Evolutionary conservation across 30 jellyfish, hydroid and myxozoan genomes (phyloP).

Genomic region (Rhopilema esculentum): DNA sequence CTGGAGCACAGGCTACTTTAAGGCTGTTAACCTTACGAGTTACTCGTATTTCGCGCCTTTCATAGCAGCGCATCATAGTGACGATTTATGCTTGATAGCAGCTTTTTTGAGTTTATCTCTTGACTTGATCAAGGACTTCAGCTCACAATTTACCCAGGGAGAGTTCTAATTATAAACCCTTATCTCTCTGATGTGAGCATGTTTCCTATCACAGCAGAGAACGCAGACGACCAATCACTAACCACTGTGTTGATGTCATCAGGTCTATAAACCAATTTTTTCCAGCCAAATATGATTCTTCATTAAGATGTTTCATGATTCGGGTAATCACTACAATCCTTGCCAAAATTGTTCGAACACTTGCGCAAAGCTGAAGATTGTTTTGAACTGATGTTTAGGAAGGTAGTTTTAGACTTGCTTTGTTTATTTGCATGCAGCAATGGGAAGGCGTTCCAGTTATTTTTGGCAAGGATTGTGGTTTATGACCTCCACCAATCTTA

Average conservation of each 20-base stretch:
- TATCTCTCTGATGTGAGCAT: constrained; percentile 8
- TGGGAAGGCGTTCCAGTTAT: too few species aligned
- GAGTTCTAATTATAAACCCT: neutral
- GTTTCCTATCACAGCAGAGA: constrained; percentile 21
- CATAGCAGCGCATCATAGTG: too few species aligned
- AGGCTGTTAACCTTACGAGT: too few species aligned
- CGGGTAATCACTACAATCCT: constrained; percentile 9
- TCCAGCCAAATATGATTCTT: constrained; percentile 28
- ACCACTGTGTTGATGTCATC: neutral
- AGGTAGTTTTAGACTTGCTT: too few species aligned
- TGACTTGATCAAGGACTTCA: constrained; percentile 1
- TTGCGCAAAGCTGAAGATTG: too few species aligned
- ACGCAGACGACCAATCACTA: neutral
- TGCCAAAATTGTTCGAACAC: too few species aligned
- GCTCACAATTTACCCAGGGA: constrained; percentile 14
- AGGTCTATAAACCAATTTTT: neutral
- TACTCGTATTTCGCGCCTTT: too few species aligned
- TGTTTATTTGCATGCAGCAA: too few species aligned
- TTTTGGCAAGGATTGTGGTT: too few species aligned
- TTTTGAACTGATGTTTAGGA: too few species aligned
- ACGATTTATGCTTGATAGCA: too few species aligned
- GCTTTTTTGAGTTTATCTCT: constrained; percentile 14
- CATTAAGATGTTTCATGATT: constrained; percentile 19
- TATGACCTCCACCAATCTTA: constrained; percentile 5
- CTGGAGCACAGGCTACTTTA: too few species aligned